Percentiles rank a stretch among this genome's conserved stretches.
phyloP scores from a whole-genome alignment of 2,797 vertebrate species.

The Sarcoramphus papa region DNA sequence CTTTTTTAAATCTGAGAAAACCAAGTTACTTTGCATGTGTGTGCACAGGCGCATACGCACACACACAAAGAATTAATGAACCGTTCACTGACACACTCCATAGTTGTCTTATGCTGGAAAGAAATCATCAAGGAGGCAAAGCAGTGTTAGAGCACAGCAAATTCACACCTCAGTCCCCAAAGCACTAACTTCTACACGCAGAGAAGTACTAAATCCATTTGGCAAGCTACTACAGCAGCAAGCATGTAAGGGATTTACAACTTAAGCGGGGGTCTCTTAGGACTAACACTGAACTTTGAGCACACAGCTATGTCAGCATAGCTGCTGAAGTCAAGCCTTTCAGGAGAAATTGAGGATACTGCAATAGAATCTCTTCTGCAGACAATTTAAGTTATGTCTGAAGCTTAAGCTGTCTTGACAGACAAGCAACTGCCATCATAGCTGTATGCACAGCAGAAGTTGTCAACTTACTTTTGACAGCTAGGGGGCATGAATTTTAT shows the following conservation, averaged over 20 bases:
- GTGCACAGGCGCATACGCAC: neutral
- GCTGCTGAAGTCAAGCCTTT: neutral
- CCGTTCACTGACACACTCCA: neutral
- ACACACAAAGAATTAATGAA: neutral
- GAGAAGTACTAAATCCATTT: constrained; percentile 6
- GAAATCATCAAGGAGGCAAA: neutral
- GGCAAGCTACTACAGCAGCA: constrained; percentile 10
- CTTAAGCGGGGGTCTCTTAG: neutral
- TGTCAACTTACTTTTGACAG: neutral
- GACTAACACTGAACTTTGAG: neutral
- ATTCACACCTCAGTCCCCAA: neutral
- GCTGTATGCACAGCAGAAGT: neutral
- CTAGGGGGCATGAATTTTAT: constrained; percentile 18
- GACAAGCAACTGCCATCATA: neutral
- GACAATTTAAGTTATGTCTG: neutral
- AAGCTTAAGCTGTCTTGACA: constrained; percentile 8
- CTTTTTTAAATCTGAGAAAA: neutral
- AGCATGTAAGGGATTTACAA: neutral
- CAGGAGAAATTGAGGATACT: neutral
- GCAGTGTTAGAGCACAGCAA: neutral
- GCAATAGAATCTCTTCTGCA: neutral
- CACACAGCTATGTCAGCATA: neutral
- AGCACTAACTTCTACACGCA: neutral
- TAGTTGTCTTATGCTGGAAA: neutral
- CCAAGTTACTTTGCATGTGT: neutral